Evolutionary conservation across 2,888 invertebrate genomes (phyloP).

Genomic region (Ophion slaviceki): DNA sequence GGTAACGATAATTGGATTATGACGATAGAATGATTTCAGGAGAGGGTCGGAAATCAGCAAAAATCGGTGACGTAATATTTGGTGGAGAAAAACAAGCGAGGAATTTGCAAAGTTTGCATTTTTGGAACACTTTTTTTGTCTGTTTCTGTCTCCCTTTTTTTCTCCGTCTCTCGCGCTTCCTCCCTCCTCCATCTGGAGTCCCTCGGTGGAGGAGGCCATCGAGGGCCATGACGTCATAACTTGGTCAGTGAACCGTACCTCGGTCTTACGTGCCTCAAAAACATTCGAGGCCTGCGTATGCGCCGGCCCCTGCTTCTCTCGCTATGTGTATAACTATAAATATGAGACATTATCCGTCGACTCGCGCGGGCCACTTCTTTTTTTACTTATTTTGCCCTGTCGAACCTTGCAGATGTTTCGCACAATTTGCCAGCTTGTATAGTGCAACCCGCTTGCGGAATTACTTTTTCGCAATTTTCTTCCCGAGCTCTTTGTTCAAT

Average conservation of each 20-base stretch:
- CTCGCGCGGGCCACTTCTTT: not conserved
- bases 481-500: not conserved
- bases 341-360: slow-evolving; percentile 29
- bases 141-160: slow-evolving; percentile 11
- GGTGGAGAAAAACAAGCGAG: too few species aligned
- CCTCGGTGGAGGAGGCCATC: slow-evolving; percentile 66
- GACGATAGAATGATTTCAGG: too few species aligned
- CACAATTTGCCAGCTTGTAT: slow-evolving; percentile 9
- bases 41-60: too few species aligned
- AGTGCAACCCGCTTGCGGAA: not conserved
- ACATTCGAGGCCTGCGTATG: slow-evolving; percentile 73
- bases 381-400: not conserved
- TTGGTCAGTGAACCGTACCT: slow-evolving; percentile 80
- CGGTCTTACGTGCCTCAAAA: slow-evolving; percentile 77
- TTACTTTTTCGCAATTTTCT: slow-evolving; percentile 18
- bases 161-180: slow-evolving; percentile 37
- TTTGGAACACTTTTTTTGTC: not conserved
- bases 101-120: too few species aligned
- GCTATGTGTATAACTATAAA: slow-evolving; percentile 9
- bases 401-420: not conserved
- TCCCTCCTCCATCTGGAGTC: slow-evolving; percentile 34
- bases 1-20: too few species aligned
- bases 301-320: slow-evolving; percentile 34
- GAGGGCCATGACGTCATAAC: slow-evolving; percentile 78
- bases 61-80: too few species aligned